A percentile compares a stretch with the other conserved stretches of the same genome.
These are phyloP conservation scores for Vombatus ursinus DNA, from an alignment of 2,113 vertebrate species.

Conservation along the genomic window DNA sequence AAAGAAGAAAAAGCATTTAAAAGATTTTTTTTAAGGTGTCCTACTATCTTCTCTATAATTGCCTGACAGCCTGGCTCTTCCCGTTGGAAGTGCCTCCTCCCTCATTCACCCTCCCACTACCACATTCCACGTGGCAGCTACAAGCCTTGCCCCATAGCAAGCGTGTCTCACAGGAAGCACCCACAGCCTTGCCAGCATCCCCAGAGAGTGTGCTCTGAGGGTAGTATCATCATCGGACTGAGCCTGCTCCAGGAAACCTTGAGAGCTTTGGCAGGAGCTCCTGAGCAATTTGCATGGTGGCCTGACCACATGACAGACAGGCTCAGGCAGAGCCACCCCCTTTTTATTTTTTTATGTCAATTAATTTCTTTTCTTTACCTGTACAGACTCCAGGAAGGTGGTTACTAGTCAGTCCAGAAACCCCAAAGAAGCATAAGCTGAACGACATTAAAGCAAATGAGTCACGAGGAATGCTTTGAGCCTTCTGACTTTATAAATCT, in stretches of 20 bases:
- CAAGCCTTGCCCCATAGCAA: background rate
- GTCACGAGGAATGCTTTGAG: conserved; percentile 65
- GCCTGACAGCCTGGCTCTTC: background rate
- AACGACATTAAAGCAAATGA: conserved; percentile 70
- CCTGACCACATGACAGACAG: conserved; percentile 76
- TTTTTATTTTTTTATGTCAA: conserved; percentile 54
- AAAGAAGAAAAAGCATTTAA: background rate
- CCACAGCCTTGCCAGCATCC: conserved; percentile 8
- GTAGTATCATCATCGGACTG: background rate
- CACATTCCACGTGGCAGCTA: background rate
- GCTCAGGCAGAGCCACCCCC: conserved; percentile 64
- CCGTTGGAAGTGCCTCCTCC: background rate
- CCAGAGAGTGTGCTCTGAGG: background rate
- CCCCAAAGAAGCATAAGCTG: conserved; percentile 54
- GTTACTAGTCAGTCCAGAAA: conserved; percentile 70
- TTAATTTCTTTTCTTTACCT: conserved; percentile 68
- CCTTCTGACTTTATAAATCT: conserved; percentile 63
- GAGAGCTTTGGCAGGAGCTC: conserved; percentile 17
- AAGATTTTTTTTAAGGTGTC: background rate
- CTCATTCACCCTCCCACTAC: background rate
- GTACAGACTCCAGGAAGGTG: conserved; percentile 69
- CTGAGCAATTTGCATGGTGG: background rate
- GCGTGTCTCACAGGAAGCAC: background rate
- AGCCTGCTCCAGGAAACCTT: conserved; percentile 66
- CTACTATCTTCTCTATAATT: background rate